A percentile compares a stretch with the other conserved stretches of the same genome.
These are phyloP conservation scores for Galendromus occidentalis DNA, from an alignment of 1,140 invertebrate genomes.

Conservation along the genomic window DNA sequence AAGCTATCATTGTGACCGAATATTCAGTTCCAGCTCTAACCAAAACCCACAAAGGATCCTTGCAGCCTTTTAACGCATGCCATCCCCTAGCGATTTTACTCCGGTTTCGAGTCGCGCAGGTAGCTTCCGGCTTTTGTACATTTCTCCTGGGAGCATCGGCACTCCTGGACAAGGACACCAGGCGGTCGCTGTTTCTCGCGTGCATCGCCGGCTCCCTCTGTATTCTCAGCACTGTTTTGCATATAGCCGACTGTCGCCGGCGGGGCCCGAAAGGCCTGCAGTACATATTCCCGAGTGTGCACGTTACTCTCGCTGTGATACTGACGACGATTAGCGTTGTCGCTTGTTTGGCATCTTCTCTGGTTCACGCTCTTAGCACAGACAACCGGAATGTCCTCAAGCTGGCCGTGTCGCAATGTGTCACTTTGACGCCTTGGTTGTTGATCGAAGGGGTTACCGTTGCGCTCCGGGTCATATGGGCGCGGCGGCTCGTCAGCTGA, in stretches of 20 bases:
- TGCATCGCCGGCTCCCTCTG: slow-evolving; percentile 1
- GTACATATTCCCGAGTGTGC: slow-evolving; percentile 6
- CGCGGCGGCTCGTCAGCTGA: slow-evolving; percentile 6
- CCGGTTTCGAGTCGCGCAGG: neutral
- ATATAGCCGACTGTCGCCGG: neutral
- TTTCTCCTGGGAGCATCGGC: neutral
- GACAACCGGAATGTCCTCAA: slow-evolving; percentile 1
- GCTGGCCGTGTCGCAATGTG: slow-evolving; percentile 8
- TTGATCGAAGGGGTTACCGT: neutral
- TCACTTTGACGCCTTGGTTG: slow-evolving; percentile 2
- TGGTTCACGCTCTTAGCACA: neutral
- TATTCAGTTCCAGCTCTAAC: slow-evolving; percentile 3
- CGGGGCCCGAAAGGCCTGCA: neutral
- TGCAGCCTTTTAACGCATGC: slow-evolving; percentile 6
- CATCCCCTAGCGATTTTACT: neutral
- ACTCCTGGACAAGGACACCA: neutral
- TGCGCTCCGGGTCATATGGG: neutral
- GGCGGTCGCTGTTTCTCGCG: neutral
- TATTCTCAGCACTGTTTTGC: neutral
- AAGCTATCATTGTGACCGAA: slow-evolving; percentile 6
- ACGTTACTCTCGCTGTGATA: slow-evolving; percentile 2
- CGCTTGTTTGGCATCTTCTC: neutral
- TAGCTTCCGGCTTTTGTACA: slow-evolving; percentile 4
- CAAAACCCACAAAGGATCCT: neutral
- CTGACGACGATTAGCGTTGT: slow-evolving; percentile 1